Evolutionary conservation across 2,888 invertebrate genomes (phyloP).

Genomic region (Drosophila kanekoi): DNA sequence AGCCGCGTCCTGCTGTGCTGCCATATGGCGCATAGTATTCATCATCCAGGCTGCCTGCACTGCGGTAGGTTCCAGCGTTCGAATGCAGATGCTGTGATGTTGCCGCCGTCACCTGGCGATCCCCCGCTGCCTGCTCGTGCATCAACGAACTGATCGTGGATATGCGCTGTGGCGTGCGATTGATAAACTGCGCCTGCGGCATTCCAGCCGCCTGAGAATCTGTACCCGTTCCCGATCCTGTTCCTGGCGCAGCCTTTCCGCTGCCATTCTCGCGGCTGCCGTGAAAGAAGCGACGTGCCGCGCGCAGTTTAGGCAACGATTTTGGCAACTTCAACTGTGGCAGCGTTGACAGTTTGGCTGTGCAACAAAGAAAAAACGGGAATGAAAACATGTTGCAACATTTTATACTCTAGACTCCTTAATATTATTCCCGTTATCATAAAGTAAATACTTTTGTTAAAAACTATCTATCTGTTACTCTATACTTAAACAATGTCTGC

Average conservation of each 20-base stretch:
- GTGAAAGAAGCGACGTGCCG: constrained; percentile 78
- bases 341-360: constrained; percentile 78
- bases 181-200: constrained; percentile 76
- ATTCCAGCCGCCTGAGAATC: constrained; percentile 3
- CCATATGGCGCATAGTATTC: constrained; percentile 73
- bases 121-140: constrained; percentile 58
- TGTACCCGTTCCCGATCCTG: not conserved
- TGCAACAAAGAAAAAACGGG: not conserved
- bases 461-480: too few species aligned
- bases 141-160: constrained; percentile 84
- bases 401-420: too few species aligned
- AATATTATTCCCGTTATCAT: too few species aligned
- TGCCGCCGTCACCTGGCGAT: constrained; percentile 4
- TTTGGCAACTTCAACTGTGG: constrained; percentile 83
- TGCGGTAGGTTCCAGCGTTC: constrained; percentile 67
- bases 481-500: too few species aligned
- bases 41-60: constrained; percentile 79
- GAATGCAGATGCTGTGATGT: constrained; percentile 16
- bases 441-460: too few species aligned
- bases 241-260: constrained; percentile 2
- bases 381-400: too few species aligned
- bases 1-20: constrained; percentile 23
- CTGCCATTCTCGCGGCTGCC: constrained; percentile 71
- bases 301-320: constrained; percentile 81
- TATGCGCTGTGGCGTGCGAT: constrained; percentile 82